phyloP scores from a whole-genome alignment of 2,888 invertebrate genomes.

The Phalera bucephala region DNA sequence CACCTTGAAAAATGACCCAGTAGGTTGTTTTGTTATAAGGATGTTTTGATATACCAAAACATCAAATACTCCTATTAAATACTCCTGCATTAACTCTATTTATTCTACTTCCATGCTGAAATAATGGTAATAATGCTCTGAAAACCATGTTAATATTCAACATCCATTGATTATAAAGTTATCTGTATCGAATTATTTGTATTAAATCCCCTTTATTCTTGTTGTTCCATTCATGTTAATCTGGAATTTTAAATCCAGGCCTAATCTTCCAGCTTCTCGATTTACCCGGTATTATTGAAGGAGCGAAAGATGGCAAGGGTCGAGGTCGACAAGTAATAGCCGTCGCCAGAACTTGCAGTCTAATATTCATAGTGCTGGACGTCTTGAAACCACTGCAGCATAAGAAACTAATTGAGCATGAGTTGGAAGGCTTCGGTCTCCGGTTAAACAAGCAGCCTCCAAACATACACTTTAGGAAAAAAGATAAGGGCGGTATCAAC shows the following conservation, averaged over 20 bases:
- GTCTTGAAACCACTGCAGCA: slow-evolving; percentile 98
- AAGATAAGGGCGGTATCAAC: slow-evolving; percentile 99
- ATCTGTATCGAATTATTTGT: no score
- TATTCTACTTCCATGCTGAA: no score
- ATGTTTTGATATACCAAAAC: no score
- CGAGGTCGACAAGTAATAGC: slow-evolving; percentile 99
- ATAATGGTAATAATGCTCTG: no score
- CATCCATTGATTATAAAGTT: no score
- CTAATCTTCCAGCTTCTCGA: slow-evolving; percentile 89
- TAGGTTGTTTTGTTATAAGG: no score
- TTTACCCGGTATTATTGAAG: slow-evolving; percentile 99
- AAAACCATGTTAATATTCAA: no score
- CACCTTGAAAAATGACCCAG: no score
- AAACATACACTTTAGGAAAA: slow-evolving; percentile 96
- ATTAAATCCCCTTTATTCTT: no score
- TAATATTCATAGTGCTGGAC: slow-evolving; percentile 98
- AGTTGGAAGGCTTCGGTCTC: slow-evolving; percentile 99
- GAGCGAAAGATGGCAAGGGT: slow-evolving; percentile 99
- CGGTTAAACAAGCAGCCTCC: slow-evolving; percentile 98
- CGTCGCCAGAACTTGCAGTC: slow-evolving; percentile 98
- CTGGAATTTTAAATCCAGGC: slow-evolving; percentile 1
- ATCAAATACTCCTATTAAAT: no score
- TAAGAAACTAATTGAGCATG: slow-evolving; percentile 97
- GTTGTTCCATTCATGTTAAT: no score
- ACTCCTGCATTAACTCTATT: no score